A percentile compares a stretch with the other conserved stretches of the same genome.
phyloP scores from a whole-genome alignment of 2,797 vertebrate genomes.

The Lutjanus campechanus region DNA sequence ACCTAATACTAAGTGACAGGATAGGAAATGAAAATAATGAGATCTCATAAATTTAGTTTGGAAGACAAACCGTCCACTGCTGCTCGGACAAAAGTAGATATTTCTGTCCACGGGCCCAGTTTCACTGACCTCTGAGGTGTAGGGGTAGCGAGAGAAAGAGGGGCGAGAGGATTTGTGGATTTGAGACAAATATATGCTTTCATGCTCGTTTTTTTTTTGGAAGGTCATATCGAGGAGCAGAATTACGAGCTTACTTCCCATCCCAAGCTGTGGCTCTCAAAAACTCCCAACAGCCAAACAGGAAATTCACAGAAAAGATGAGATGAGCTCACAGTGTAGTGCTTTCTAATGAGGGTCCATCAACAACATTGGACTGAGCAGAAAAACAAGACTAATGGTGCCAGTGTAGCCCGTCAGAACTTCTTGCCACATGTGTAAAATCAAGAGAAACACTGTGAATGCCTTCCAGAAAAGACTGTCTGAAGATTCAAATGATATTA shows the following conservation, averaged over 20 bases:
- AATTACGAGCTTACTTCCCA: conserved; percentile 21
- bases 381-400: conserved; percentile 27
- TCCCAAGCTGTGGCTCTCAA: conserved; percentile 15
- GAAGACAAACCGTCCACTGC: conserved; percentile 60
- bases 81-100: conserved; percentile 62
- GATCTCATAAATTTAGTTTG: conserved; percentile 76
- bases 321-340: conserved; percentile 32
- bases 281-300: conserved; percentile 1
- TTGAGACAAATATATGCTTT: conserved; percentile 15
- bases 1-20: conserved; percentile 82
- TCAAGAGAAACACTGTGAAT: neutral
- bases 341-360: conserved; percentile 34
- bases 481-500: neutral
- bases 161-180: conserved; percentile 24
- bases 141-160: conserved; percentile 1
- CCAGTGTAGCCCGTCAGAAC: neutral
- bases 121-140: conserved; percentile 63
- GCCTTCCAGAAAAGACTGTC: neutral
- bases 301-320: conserved; percentile 31
- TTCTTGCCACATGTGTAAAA: neutral
- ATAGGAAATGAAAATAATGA: conserved; percentile 84
- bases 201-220: conserved; percentile 18
- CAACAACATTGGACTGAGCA: conserved; percentile 5
- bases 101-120: conserved; percentile 66
- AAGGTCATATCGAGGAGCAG: conserved; percentile 47